phyloP scores from a whole-genome alignment of 2,888 invertebrate genomes.

The Amiota minor region DNA sequence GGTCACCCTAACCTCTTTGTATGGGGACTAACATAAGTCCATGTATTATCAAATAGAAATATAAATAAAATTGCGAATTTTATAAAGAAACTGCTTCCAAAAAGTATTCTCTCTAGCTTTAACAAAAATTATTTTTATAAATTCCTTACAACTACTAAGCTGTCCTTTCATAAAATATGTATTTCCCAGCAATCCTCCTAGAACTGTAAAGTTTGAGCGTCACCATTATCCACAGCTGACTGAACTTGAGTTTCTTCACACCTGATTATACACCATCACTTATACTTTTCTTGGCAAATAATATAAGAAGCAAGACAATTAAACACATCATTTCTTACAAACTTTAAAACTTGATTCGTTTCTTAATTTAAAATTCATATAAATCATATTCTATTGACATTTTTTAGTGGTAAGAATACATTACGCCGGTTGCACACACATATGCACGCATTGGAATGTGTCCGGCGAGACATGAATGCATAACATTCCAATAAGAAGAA shows the following conservation, averaged over 20 bases:
- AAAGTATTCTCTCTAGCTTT: too few relatives aligned
- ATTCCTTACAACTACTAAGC: neutral
- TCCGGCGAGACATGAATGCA: neutral
- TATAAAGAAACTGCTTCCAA: neutral
- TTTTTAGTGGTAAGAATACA: neutral
- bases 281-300: neutral
- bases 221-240: neutral
- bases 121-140: neutral
- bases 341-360: neutral
- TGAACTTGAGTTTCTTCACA: neutral
- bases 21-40: neutral
- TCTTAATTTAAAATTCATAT: neutral
- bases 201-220: neutral
- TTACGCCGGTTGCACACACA: conserved; percentile 3
- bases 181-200: neutral
- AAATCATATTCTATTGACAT: neutral
- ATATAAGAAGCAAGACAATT: neutral
- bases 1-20: neutral
- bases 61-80: too few relatives aligned
- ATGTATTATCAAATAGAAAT: neutral
- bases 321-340: neutral
- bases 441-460: neutral
- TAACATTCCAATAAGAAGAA: conserved; percentile 8
- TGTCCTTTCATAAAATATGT: too few relatives aligned
- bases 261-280: neutral